Base-by-base conservation (phyloP, 2,888 invertebrate species). In the Germaria angustata region DNA sequence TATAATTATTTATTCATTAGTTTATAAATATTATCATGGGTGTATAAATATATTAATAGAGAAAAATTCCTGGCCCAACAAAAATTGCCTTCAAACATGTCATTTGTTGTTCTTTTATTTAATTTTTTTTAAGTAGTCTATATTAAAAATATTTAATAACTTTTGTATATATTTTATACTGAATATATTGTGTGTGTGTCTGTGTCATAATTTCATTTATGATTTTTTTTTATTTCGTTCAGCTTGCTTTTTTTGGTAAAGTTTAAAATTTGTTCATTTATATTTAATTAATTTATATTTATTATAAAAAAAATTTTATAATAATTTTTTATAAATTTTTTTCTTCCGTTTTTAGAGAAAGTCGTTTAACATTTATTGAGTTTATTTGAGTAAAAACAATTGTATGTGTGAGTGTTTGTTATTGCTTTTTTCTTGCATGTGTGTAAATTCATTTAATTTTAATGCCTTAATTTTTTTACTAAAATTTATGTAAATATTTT, bases 241-340 rank as follows among this genome's bases (percentile, higher is more conserved):
- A 49, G 22, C n/a, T n/a, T n/a, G n/a, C n/a, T n/a, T n/a, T 36
- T 69, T 75, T 75, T 69, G 36, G 49, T 59, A 68, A 61, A 51
- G 28, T 68, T 80, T 34, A 24, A 53, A 55, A 65, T 75, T 68
- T 63, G 28, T 63, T 80, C 63, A 75, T 71, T 9, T 57, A 65
- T 69, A 41, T 76, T 69, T 49, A 68, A 63, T 75, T 80, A 76
- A 65, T 61, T 82, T 51, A 69, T 68, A 28, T 57, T 80, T 22
- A 65, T 75, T 51, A 41, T 53, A 34, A 71, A 81, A 69, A 51
- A 66, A 66, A 34, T 65, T 15, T 53, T 63, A 36, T n/a, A 22
- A 53, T 53, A 61, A 36, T 34, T 34, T 41, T 8, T 39, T 53
- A 13, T 24, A 17, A 49, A 1, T 17, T n/a, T 51, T 11, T 41